phyloP scores from a whole-genome alignment of 2,797 vertebrate species.

The Sphenopsis melanotis region DNA sequence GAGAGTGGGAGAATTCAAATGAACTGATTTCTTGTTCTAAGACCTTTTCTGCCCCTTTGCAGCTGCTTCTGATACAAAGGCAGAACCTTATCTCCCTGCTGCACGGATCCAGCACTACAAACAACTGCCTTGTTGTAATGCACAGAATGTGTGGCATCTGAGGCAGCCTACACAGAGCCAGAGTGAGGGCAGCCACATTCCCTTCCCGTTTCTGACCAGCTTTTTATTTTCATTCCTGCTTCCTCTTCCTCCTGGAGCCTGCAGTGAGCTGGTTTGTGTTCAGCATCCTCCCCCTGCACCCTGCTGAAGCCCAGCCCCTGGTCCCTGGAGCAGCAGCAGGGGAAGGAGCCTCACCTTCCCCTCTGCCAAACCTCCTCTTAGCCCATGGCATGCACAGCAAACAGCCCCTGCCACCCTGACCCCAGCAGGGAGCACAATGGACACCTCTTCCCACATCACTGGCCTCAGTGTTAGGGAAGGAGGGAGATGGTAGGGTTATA shows the following conservation, averaged over 20 bases:
- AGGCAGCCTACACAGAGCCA: constrained; percentile 1
- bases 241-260: not conserved
- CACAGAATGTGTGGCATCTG: constrained; percentile 21
- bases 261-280: not conserved
- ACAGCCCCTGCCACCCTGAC: not conserved
- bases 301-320: rapidly evolving
- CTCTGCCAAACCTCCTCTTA: not conserved
- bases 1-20: constrained; percentile 39
- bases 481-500: not conserved
- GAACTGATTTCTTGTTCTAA: constrained; percentile 64
- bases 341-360: not conserved
- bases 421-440: not conserved
- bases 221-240: not conserved
- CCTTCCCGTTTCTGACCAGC: not conserved
- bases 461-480: not conserved
- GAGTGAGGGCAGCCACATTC: not conserved
- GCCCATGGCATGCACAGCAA: rapidly evolving
- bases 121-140: constrained; percentile 47
- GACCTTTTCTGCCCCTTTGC: constrained; percentile 39
- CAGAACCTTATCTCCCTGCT: constrained; percentile 54
- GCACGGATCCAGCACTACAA: constrained; percentile 17
- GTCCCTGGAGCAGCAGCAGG: rapidly evolving
- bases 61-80: constrained; percentile 62
- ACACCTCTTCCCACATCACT: not conserved
- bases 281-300: not conserved